A percentile compares a stretch with the other conserved stretches of the same genome.
Evolutionary conservation across 2,797 vertebrate genomes (phyloP).

Genomic region (Microctenopoma lineatum): DNA sequence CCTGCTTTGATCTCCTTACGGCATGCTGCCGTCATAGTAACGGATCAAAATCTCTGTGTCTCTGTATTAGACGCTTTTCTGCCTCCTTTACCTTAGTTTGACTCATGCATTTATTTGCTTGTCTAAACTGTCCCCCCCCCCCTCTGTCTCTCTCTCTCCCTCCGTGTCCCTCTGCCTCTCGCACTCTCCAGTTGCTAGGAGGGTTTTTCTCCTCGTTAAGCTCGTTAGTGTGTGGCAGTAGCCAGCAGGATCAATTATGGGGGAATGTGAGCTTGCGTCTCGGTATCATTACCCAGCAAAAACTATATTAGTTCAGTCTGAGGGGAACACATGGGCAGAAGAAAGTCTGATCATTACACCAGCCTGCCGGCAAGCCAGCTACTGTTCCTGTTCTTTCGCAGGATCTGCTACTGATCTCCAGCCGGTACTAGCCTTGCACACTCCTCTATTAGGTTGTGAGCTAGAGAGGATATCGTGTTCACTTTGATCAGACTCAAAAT

Average conservation of each 20-base stretch:
- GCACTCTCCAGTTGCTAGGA: constrained; percentile 68
- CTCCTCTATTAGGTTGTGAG: constrained; percentile 49
- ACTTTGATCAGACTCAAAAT: constrained; percentile 64
- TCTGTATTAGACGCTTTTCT: constrained; percentile 65
- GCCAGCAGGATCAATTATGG: constrained; percentile 83
- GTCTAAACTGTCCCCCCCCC: constrained; percentile 55
- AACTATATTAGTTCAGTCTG: constrained; percentile 81
- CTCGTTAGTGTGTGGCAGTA: constrained; percentile 79
- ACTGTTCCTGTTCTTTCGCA: constrained; percentile 59
- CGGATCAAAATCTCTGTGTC: constrained; percentile 67
- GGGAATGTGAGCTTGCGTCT: constrained; percentile 78
- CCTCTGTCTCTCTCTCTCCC: constrained; percentile 40
- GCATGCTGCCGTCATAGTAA: constrained; percentile 70
- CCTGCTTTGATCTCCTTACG: constrained; percentile 79
- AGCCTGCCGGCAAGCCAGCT: constrained; percentile 57
- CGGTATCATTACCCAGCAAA: constrained; percentile 82
- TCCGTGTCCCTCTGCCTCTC: constrained; percentile 53
- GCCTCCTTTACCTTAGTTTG: constrained; percentile 64
- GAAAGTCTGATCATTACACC: constrained; percentile 66
- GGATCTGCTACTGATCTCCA: constrained; percentile 67
- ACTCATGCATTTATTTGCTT: constrained; percentile 75
- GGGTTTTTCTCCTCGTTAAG: constrained; percentile 82
- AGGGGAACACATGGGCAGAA: constrained; percentile 74
- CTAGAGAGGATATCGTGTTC: constrained; percentile 48
- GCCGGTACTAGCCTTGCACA: constrained; percentile 48